Percentiles rank a stretch among this genome's conserved stretches.
phyloP scores from a whole-genome alignment of 2,113 vertebrate genomes.

The Gulo gulo region DNA sequence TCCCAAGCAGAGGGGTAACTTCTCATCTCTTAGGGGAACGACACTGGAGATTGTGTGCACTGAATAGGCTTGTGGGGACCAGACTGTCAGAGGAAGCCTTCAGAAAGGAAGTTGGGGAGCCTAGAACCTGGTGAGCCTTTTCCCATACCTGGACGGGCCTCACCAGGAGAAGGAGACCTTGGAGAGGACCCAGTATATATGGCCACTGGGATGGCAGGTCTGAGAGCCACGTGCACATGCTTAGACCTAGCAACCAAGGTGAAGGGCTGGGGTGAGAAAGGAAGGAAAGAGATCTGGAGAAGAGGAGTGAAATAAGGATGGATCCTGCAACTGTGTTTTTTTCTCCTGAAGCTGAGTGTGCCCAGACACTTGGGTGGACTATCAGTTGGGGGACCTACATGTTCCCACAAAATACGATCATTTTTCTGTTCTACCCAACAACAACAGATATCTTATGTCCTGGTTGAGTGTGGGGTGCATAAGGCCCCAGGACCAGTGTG shows the following conservation, averaged over 20 bases:
- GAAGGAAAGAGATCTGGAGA: neutral
- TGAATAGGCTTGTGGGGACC: neutral
- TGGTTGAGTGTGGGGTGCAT: neutral
- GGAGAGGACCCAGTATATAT: neutral
- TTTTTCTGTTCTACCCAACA: neutral
- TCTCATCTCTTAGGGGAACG: neutral
- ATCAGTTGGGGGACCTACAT: neutral
- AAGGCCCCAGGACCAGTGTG: neutral
- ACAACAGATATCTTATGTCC: neutral
- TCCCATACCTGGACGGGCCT: neutral
- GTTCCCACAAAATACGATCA: neutral
- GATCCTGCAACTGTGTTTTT: neutral
- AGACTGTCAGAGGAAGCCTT: neutral
- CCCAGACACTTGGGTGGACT: neutral
- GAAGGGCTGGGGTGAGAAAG: neutral
- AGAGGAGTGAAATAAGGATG: neutral
- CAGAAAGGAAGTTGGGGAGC: neutral
- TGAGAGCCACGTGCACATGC: neutral
- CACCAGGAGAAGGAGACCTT: neutral
- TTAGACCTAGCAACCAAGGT: neutral
- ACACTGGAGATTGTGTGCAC: neutral
- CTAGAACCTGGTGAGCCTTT: neutral
- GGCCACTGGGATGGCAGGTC: neutral
- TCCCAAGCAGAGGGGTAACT: neutral
- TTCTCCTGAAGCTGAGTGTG: neutral